Conservation (phyloP, 2,113 vertebrate species). For the Natator depressus region DNA sequence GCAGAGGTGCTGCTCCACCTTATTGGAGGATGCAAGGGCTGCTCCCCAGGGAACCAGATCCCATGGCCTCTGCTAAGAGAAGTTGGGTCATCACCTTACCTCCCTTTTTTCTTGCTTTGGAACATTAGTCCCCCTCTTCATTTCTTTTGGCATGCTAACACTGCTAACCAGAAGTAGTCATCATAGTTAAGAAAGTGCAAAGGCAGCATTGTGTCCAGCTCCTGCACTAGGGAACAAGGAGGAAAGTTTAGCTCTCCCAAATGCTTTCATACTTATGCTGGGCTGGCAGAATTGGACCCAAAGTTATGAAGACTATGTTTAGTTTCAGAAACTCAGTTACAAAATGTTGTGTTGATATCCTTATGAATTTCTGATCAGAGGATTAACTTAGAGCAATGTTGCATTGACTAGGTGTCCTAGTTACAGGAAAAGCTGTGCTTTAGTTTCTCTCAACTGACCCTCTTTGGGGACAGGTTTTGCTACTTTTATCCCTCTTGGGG, state of each 20-base stretch:
- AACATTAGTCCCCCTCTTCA: too few species aligned
- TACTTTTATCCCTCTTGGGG: not conserved
- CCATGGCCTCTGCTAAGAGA: not conserved
- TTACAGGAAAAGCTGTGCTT: not conserved
- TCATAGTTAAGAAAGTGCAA: not conserved
- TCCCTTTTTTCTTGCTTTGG: too few species aligned
- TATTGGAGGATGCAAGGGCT: not conserved
- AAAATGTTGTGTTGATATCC: not conserved
- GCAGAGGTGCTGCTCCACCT: not conserved
- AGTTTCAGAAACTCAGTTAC: constrained; percentile 42
- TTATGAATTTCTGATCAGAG: constrained; percentile 2
- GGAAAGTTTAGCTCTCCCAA: not conserved
- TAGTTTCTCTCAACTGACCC: not conserved
- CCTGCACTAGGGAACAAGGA: not conserved
- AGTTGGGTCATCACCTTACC: too few species aligned
- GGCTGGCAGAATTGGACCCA: not conserved
- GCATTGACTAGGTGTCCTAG: not conserved
- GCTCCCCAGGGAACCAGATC: not conserved
- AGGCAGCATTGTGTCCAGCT: not conserved
- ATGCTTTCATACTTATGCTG: not conserved
- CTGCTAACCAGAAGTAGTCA: not conserved
- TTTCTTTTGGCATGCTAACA: not conserved
- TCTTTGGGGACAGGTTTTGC: not conserved
- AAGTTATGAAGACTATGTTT: constrained; percentile 24
- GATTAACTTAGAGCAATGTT: constrained; percentile 18